Conservation (phyloP, 30 jellyfish, hydroid and myxozoan species). For the Mastigias papua region DNA sequence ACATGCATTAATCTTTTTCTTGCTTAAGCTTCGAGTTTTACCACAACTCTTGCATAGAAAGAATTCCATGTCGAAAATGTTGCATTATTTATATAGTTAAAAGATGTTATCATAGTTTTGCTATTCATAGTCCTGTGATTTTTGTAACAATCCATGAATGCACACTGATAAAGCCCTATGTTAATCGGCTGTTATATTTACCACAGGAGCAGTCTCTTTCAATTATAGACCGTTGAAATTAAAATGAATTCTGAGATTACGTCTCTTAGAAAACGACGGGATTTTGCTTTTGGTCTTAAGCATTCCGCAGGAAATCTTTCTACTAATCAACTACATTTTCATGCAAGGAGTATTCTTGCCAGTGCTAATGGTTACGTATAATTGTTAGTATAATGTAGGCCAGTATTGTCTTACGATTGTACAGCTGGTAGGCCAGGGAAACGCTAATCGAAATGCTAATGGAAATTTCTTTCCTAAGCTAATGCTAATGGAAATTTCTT, state of each 20-base stretch:
- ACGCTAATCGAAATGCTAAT: too few relatives aligned
- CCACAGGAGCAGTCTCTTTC: background rate
- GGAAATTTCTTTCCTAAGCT: too few relatives aligned
- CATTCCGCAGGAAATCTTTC: too few relatives aligned
- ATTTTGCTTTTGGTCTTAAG: too few relatives aligned
- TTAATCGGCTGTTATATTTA: background rate
- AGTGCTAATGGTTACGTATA: too few relatives aligned
- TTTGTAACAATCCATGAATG: background rate
- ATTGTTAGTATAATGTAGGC: too few relatives aligned
- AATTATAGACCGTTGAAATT: background rate
- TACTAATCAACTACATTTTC: too few relatives aligned
- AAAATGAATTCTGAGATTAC: background rate
- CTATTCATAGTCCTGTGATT: background rate
- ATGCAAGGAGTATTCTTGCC: too few relatives aligned
- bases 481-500: too few relatives aligned
- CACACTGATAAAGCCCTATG: background rate
- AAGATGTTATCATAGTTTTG: background rate
- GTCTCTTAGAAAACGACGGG: background rate
- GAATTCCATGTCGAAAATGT: conserved; percentile 1
- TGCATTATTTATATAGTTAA: conserved; percentile 22
- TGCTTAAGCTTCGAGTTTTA: conserved; percentile 27
- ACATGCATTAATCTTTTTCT: conserved; percentile 11
- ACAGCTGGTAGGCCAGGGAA: too few relatives aligned
- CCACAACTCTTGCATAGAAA: conserved; percentile 18
- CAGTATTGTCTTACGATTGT: too few relatives aligned